Conservation (phyloP, 2,797 vertebrate genomes). For the Antrozous pallidus region DNA sequence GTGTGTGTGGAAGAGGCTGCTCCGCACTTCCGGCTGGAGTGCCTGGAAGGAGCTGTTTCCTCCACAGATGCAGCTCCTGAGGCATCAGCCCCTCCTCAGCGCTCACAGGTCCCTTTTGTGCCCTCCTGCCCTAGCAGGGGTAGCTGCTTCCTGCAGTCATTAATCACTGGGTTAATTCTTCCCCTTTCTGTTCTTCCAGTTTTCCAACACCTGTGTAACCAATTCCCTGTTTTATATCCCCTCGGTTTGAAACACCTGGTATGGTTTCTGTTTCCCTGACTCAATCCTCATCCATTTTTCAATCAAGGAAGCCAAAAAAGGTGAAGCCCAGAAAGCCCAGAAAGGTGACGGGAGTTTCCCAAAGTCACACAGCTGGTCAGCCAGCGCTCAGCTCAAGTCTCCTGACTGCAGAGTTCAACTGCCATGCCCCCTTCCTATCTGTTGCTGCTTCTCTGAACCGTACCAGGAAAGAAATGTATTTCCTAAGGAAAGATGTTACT, state of each 20-base stretch:
- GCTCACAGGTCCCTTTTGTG: background rate
- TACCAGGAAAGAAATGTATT: slow-evolving; percentile 13
- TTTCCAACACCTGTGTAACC: slow-evolving; percentile 30
- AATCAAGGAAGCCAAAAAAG: slow-evolving; percentile 24
- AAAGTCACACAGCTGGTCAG: background rate
- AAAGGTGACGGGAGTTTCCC: slow-evolving; percentile 13
- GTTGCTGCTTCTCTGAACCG: background rate
- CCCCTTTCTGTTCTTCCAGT: slow-evolving; percentile 14
- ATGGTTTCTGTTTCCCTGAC: slow-evolving; percentile 40
- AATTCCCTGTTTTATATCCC: slow-evolving; percentile 1
- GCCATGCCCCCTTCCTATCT: background rate
- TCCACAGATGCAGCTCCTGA: background rate
- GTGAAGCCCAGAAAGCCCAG: slow-evolving; percentile 19
- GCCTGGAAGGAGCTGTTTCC: background rate
- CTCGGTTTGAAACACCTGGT: slow-evolving; percentile 48
- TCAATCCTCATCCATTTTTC: slow-evolving; percentile 35
- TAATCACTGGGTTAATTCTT: background rate
- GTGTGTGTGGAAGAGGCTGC: background rate
- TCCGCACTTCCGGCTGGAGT: background rate
- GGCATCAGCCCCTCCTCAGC: background rate
- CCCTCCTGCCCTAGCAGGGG: background rate
- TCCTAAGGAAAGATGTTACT: background rate
- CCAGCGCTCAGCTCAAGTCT: background rate
- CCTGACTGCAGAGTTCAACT: background rate
- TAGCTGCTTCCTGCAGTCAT: background rate